These are phyloP conservation scores for Melinaea menophilus DNA, from an alignment of 2,888 invertebrate species.

Conservation along the genomic window DNA sequence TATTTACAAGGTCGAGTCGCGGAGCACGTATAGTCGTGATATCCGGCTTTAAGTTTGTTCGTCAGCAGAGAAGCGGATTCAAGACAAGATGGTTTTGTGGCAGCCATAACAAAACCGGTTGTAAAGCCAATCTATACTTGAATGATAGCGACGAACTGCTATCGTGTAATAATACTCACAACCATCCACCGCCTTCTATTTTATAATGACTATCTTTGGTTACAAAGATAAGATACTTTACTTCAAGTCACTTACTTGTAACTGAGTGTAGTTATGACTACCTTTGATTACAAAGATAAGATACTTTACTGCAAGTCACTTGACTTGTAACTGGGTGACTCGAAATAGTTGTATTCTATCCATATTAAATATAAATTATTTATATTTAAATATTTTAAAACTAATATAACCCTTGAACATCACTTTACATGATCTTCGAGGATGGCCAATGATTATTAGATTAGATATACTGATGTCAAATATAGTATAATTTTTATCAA, in stretches of 20 bases:
- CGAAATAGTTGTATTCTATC: not conserved
- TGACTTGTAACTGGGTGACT: too few relatives aligned
- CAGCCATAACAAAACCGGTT: slow-evolving; percentile 29
- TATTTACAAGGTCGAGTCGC: slow-evolving; percentile 31
- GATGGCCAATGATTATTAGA: too few relatives aligned
- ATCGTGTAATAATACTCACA: slow-evolving; percentile 21
- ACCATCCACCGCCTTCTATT: slow-evolving; percentile 20
- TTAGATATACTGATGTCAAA: too few relatives aligned
- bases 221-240: not conserved
- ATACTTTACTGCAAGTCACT: too few relatives aligned
- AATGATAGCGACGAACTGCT: slow-evolving; percentile 20
- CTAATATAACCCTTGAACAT: too few relatives aligned
- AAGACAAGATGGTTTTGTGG: slow-evolving; percentile 37
- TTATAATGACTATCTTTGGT: slow-evolving; percentile 8
- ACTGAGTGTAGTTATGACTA: too few relatives aligned
- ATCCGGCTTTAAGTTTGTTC: slow-evolving; percentile 32
- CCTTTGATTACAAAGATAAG: too few relatives aligned
- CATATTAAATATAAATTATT: too few relatives aligned
- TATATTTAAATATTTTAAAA: too few relatives aligned
- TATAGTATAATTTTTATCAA: too few relatives aligned
- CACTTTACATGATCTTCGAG: too few relatives aligned
- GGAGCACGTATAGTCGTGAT: slow-evolving; percentile 33
- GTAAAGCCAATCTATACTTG: slow-evolving; percentile 32
- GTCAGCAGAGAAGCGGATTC: slow-evolving; percentile 25
- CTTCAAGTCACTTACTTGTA: too few relatives aligned